Evolutionary conservation across 2,797 vertebrate species (phyloP), one percentile per base, ranked within the genome.

Genomic region (Astyanax mexicanus): DNA sequence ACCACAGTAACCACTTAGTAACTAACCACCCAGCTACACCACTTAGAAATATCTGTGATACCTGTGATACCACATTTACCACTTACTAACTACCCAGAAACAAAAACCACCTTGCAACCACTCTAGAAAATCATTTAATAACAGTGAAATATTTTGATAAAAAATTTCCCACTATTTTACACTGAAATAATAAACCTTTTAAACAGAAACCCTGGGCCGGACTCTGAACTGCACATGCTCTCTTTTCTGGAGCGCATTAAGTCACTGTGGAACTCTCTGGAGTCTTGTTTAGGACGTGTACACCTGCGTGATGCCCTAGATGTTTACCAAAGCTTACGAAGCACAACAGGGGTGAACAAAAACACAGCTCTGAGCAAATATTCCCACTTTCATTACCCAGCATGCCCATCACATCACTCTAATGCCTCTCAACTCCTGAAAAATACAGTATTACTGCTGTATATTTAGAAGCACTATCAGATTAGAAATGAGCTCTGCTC

Each of bases 261-360:
- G 32, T 52, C n/a, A 35, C 38, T 35, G 38, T 1, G 19, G 52
- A 77, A 70, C 37, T 72, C 61, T 78, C 75, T 67, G 12, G 75
- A 42, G 75, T 67, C 69, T 72, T 77, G 75, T 64, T 77, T 79
- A 44, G 40, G 49, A 21, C 45, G 44, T 25, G 15, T 49, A 69
- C 64, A 79, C 54, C 65, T 69, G 55, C 44, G 55, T 45, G 65
- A 35, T 13, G 38, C 13, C 47, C n/a, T 38, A 27, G 38, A 21
- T 65, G 55, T 74, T 52, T 73, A 73, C 60, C 54, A 37, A 23
- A 13, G 38, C 70, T 64, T 69, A 60, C 55, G 25, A 27, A 74
- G 29, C 19, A 40, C 45, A 11, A 64, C 25, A 70, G 57, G 17
- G 62, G 32, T 3, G 6, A 66, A 49, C 60, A 44, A 37, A 57